A percentile compares a stretch with the other conserved stretches of the same genome.
These are phyloP conservation scores for Epinephelus fuscoguttatus DNA, from an alignment of 2,113 vertebrate species.

Conservation along the genomic window DNA sequence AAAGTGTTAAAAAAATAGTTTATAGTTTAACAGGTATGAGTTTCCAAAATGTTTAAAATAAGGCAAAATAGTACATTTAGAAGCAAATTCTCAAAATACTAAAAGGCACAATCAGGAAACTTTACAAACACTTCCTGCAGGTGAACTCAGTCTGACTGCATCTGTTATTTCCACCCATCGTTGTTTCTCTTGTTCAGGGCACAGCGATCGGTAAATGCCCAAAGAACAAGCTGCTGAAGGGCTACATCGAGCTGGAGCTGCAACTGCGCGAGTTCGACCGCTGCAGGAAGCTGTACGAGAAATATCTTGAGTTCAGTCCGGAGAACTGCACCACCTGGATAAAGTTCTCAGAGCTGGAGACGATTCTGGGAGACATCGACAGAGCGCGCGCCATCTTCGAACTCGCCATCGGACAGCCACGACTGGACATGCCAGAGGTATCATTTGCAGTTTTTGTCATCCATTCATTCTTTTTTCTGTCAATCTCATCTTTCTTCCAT, in stretches of 20 bases:
- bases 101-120: background rate
- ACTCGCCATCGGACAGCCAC: conserved; percentile 94
- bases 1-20: background rate
- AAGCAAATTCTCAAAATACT: background rate
- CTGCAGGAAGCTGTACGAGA: conserved; percentile 97
- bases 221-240: conserved; percentile 98
- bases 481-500: no score
- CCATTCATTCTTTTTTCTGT: background rate
- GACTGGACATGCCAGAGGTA: conserved; percentile 98
- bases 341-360: conserved; percentile 97
- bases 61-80: background rate
- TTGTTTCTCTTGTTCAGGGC: conserved; percentile 82
- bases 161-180: background rate
- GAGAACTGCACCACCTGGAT: conserved; percentile 99
- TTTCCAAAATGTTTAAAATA: background rate
- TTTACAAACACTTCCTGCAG: background rate
- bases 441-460: background rate
- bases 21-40: background rate
- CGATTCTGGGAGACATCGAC: conserved; percentile 93
- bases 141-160: background rate
- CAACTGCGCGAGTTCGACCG: conserved; percentile 97
- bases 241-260: conserved; percentile 96
- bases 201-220: conserved; percentile 95
- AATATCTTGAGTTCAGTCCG: conserved; percentile 95
- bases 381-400: conserved; percentile 95